A percentile compares a stretch with the other conserved stretches of the same genome.
phyloP scores from a whole-genome alignment of 2,888 invertebrate genomes.

The Rotaria socialis region DNA sequence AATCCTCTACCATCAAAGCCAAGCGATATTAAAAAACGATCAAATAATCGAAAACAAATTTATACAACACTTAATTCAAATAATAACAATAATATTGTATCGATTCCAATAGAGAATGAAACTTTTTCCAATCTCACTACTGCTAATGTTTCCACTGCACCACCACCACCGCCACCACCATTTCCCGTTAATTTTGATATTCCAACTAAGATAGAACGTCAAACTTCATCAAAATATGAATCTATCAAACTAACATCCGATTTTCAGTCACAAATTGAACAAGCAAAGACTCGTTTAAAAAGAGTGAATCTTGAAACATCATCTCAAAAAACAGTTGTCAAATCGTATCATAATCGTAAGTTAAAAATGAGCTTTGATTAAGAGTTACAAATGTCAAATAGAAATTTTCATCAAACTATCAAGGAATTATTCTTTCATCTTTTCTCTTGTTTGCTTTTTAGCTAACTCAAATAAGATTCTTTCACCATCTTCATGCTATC shows the following conservation, averaged over 20 bases:
- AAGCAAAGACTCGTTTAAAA: slow-evolving; percentile 28
- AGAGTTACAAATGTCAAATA: too few relatives aligned
- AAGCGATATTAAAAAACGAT: slow-evolving; percentile 20
- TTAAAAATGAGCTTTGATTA: not conserved
- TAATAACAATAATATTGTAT: not conserved
- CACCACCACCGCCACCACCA: not conserved
- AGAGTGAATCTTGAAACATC: not conserved
- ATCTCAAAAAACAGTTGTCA: not conserved
- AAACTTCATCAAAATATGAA: not conserved
- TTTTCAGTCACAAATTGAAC: slow-evolving; percentile 5
- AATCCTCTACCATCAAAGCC: not conserved
- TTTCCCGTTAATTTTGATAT: not conserved
- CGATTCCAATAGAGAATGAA: not conserved
- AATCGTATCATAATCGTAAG: not conserved
- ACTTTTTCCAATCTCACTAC: not conserved
- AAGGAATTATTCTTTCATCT: not conserved
- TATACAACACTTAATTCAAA: not conserved
- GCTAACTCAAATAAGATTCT: not conserved
- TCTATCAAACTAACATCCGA: not conserved
- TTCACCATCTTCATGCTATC: not conserved
- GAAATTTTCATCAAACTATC: not conserved
- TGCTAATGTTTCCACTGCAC: not conserved
- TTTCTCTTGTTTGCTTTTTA: not conserved
- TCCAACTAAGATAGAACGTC: not conserved
- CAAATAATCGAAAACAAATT: not conserved